These are phyloP conservation scores for Icerya purchasi DNA, from an alignment of 2,888 invertebrate species.

Conservation along the genomic window DNA sequence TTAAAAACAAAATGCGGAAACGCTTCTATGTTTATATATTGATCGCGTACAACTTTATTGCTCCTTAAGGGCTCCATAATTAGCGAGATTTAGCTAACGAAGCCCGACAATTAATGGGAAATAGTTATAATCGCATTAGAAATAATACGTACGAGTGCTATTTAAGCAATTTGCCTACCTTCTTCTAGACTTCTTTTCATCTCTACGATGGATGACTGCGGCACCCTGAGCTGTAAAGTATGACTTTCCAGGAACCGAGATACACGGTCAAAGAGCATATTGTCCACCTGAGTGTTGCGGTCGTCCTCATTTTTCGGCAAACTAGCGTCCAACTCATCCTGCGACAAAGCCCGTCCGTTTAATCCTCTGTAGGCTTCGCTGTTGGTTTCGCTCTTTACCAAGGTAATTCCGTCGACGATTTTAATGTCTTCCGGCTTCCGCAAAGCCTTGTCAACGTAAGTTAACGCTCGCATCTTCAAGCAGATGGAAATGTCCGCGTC, in stretches of 20 bases:
- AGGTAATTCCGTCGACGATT: constrained; percentile 27
- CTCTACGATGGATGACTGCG: constrained; percentile 46
- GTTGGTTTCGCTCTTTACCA: constrained; percentile 24
- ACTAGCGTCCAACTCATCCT: constrained; percentile 28
- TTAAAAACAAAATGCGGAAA: no score
- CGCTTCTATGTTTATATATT: no score
- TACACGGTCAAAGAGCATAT: constrained; percentile 49
- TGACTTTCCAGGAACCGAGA: constrained; percentile 55
- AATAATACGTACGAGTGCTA: no score
- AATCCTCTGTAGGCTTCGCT: constrained; percentile 21
- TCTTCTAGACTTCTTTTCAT: constrained; percentile 60
- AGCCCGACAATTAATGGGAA: no score
- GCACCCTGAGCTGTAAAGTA: constrained; percentile 58
- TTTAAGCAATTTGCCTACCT: constrained; percentile 38
- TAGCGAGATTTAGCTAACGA: no score
- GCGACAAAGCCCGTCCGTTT: constrained; percentile 22
- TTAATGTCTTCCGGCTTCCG: constrained; percentile 28
- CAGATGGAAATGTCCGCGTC: constrained; percentile 43
- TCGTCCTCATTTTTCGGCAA: constrained; percentile 39
- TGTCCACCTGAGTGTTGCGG: constrained; percentile 47
- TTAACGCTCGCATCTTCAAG: constrained; percentile 51
- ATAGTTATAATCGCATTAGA: no score
- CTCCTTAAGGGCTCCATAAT: no score
- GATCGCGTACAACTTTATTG: no score
- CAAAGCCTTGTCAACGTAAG: constrained; percentile 40